These are phyloP conservation scores for Ptychobarbus kaznakovi DNA, from an alignment of 2,797 vertebrate genomes.

Conservation along the genomic window DNA sequence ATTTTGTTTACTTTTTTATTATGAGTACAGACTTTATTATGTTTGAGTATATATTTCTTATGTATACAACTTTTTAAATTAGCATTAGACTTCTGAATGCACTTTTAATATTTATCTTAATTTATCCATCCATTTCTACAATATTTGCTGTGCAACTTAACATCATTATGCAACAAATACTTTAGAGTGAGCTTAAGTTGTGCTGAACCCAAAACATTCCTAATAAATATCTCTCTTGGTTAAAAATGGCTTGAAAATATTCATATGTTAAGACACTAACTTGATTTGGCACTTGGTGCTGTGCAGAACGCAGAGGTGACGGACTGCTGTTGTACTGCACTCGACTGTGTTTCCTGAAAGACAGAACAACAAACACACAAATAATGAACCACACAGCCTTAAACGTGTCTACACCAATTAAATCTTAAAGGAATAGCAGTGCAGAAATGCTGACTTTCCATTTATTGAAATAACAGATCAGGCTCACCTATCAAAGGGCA, in stretches of 20 bases:
- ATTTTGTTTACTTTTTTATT: no score
- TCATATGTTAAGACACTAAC: conserved; percentile 76
- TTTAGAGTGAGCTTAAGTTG: neutral
- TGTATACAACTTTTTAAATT: neutral
- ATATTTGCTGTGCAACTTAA: neutral
- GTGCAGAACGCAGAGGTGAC: conserved; percentile 83
- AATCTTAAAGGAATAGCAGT: neutral
- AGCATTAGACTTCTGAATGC: neutral
- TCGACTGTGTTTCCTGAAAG: conserved; percentile 93
- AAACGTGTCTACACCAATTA: neutral
- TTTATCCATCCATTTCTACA: neutral
- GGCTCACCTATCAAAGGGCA: conserved; percentile 94
- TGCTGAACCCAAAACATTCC: neutral
- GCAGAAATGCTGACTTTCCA: neutral
- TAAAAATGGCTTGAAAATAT: neutral
- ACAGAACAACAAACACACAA: conserved; percentile 24
- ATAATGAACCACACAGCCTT: conserved; percentile 4
- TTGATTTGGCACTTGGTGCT: conserved; percentile 89
- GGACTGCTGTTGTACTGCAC: conserved; percentile 88
- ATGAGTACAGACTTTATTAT: neutral
- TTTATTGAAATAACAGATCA: conserved; percentile 6
- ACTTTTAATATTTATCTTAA: neutral
- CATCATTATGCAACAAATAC: neutral
- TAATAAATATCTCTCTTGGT: neutral
- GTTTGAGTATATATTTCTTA: neutral